Evolutionary conservation across 2,797 vertebrate genomes (phyloP).

Genomic region (Galagoides demidoff): DNA sequence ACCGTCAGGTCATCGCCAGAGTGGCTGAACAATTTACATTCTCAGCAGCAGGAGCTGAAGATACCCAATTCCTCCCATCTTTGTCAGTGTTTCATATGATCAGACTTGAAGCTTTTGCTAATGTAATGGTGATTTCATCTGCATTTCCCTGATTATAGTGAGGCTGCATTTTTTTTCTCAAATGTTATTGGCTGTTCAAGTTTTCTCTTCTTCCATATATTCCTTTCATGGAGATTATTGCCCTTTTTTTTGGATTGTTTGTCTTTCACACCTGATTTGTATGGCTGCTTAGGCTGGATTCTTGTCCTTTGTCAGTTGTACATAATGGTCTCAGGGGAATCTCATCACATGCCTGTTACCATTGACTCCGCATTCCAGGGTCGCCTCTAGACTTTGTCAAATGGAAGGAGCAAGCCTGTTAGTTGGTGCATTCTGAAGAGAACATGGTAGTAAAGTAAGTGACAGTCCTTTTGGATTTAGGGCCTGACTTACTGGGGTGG

Average conservation of each 20-base stretch:
- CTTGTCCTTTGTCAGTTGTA: neutral
- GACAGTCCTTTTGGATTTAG: neutral
- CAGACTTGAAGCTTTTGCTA: neutral
- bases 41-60: neutral
- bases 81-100: neutral
- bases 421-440: neutral
- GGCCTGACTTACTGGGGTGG: neutral
- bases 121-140: neutral
- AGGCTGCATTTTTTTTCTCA: slow-evolving; percentile 3
- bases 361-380: neutral
- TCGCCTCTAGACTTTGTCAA: neutral
- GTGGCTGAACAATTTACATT: neutral
- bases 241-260: neutral
- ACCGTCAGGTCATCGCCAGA: neutral
- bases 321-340: neutral
- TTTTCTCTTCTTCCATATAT: neutral
- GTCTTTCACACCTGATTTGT: neutral
- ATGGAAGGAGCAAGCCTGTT: neutral
- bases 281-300: neutral
- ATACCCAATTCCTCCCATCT: neutral
- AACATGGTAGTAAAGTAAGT: neutral
- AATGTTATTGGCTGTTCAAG: neutral
- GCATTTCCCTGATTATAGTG: neutral
- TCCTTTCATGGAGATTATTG: neutral
- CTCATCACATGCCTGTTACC: neutral